Evolutionary conservation across 2,113 vertebrate genomes (phyloP).

Genomic region (Mustelus asterias): DNA sequence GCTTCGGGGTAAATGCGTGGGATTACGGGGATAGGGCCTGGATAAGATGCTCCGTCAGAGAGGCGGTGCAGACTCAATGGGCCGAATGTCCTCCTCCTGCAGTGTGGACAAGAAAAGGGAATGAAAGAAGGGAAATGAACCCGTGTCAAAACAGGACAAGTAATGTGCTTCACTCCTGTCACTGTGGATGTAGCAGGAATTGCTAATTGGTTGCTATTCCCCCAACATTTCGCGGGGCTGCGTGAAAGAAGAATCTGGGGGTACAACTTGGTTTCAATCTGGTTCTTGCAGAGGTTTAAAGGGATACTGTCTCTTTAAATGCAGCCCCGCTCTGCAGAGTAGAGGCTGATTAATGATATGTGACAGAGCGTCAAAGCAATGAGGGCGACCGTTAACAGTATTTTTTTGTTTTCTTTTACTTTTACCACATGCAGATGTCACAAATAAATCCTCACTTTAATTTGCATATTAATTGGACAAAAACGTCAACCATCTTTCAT

Average conservation of each 20-base stretch:
- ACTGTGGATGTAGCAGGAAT: not conserved
- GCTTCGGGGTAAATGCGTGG: too few species aligned
- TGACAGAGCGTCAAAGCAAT: slow-evolving; percentile 99
- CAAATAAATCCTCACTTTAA: slow-evolving; percentile 99
- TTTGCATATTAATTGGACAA: slow-evolving; percentile 99
- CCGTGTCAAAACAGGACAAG: not conserved
- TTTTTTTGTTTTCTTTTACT: slow-evolving; percentile 99
- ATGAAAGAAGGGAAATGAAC: not conserved
- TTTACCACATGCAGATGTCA: slow-evolving; percentile 98
- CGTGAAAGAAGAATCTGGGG: slow-evolving; percentile 53
- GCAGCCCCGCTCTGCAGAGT: not conserved
- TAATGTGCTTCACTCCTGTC: not conserved
- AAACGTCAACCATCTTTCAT: slow-evolving; percentile 99
- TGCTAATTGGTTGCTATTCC: not conserved
- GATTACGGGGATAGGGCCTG: too few species aligned
- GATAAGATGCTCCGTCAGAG: too few species aligned
- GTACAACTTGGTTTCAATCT: not conserved
- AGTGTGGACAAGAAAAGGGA: too few species aligned
- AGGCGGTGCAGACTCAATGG: too few species aligned
- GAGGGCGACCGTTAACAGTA: slow-evolving; percentile 99
- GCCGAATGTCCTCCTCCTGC: too few species aligned
- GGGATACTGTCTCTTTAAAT: not conserved
- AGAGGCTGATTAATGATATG: slow-evolving; percentile 98
- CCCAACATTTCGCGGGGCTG: not conserved
- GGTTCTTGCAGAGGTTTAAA: not conserved